Conservation (phyloP, 2,888 invertebrate genomes). For the Ypsolopha scabrella region DNA sequence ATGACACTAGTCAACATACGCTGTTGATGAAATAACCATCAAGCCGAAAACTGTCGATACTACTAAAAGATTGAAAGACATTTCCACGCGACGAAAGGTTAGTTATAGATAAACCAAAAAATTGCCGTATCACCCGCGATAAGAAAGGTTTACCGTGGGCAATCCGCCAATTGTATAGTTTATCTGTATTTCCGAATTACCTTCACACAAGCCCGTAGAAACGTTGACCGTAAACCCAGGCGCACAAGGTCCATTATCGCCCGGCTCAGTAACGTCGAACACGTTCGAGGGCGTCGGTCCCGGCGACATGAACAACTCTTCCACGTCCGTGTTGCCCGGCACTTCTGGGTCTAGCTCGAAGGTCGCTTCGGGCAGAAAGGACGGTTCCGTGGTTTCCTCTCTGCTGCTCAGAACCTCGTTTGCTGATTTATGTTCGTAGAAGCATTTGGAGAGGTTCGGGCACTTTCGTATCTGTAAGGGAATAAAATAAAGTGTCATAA, state of each 20-base stretch:
- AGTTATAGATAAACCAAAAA: no score
- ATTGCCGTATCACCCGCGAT: no score
- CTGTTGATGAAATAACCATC: no score
- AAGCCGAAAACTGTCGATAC: no score
- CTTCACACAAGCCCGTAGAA: neutral
- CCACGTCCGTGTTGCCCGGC: neutral
- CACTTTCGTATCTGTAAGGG: slow-evolving; percentile 43
- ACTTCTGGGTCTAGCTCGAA: slow-evolving; percentile 41
- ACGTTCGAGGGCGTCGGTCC: neutral
- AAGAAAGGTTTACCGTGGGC: no score
- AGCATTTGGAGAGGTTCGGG: slow-evolving; percentile 32
- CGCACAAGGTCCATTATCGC: neutral
- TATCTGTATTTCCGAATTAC: no score
- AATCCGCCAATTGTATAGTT: no score
- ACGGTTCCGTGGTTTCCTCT: slow-evolving; percentile 17
- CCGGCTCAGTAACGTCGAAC: neutral
- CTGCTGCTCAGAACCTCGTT: slow-evolving; percentile 20
- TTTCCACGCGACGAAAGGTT: no score
- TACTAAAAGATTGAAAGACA: no score
- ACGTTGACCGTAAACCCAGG: neutral
- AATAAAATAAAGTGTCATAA: no score
- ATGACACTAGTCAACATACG: no score
- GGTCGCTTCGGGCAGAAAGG: slow-evolving; percentile 36
- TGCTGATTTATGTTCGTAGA: slow-evolving; percentile 7
- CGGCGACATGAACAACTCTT: neutral